Conservation (phyloP, 2,888 invertebrate species). For the Chymomyza caudatula region DNA sequence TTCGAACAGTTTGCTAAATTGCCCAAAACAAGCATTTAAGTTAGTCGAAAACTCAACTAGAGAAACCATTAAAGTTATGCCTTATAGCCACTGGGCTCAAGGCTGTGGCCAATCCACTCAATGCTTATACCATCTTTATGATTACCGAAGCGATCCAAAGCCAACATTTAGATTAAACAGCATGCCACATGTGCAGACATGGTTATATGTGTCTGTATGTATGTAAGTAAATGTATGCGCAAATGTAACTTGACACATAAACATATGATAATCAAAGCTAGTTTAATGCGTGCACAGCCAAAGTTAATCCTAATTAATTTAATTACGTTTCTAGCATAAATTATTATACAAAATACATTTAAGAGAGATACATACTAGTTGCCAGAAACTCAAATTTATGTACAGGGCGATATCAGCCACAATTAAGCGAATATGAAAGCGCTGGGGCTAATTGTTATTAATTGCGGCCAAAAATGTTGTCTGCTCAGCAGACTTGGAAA, state of each 20-base stretch:
- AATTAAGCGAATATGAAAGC: conserved; percentile 56
- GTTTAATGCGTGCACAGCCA: conserved; percentile 70
- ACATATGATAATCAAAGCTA: conserved; percentile 71
- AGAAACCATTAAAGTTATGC: conserved; percentile 2
- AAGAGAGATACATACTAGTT: conserved; percentile 21
- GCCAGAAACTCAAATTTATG: background rate
- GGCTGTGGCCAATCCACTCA: conserved; percentile 38
- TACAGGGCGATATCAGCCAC: conserved; percentile 44
- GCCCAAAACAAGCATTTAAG: background rate
- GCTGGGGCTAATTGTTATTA: conserved; percentile 60
- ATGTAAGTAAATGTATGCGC: background rate
- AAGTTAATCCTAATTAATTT: conserved; percentile 72
- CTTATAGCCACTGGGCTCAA: conserved; percentile 25
- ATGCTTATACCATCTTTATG: conserved; percentile 69
- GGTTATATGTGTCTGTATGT: too few species aligned
- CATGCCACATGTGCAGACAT: conserved; percentile 55
- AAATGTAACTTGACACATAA: conserved; percentile 16
- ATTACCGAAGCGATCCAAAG: conserved; percentile 51
- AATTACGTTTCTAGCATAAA: conserved; percentile 70
- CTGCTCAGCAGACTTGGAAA: conserved; percentile 20
- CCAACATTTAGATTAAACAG: conserved; percentile 65
- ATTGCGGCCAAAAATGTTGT: conserved; percentile 43
- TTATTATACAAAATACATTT: conserved; percentile 54
- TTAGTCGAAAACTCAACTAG: background rate
- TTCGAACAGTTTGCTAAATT: background rate